These are phyloP conservation scores for Acanthopleura granulata DNA, from an alignment of 2,888 invertebrate genomes.

Conservation along the genomic window DNA sequence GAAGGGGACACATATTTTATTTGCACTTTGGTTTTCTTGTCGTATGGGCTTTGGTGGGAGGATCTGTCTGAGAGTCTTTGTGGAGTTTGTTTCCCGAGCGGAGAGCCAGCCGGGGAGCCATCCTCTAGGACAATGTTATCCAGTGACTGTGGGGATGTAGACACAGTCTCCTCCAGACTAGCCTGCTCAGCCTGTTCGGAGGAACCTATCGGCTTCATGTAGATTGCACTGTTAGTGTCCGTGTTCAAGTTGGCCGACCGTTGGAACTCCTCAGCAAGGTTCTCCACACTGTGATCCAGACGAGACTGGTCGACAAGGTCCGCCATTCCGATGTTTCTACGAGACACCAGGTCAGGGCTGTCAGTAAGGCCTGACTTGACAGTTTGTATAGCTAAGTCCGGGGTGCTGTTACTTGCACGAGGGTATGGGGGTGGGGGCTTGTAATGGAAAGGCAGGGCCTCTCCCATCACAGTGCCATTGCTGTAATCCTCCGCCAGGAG, in stretches of 20 bases:
- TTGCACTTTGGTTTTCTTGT: constrained; percentile 49
- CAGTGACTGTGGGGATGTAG: not conserved
- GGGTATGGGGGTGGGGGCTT: constrained; percentile 88
- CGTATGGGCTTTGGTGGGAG: constrained; percentile 40
- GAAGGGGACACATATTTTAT: constrained; percentile 56
- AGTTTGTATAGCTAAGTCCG: constrained; percentile 78
- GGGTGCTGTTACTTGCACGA: constrained; percentile 81
- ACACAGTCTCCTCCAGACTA: not conserved
- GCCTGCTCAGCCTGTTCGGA: constrained; percentile 50
- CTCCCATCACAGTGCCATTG: constrained; percentile 63
- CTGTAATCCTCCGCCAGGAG: constrained; percentile 50
- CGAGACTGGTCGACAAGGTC: constrained; percentile 43
- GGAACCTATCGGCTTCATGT: constrained; percentile 36
- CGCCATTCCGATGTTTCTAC: constrained; percentile 72
- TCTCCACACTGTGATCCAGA: constrained; percentile 50
- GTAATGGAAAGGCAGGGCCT: constrained; percentile 77
- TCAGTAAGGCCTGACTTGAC: constrained; percentile 39
- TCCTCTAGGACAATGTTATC: constrained; percentile 48
- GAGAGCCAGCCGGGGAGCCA: not conserved
- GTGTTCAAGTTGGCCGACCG: constrained; percentile 24
- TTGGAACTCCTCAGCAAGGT: constrained; percentile 42
- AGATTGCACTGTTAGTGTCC: not conserved
- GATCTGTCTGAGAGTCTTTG: constrained; percentile 27
- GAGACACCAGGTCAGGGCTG: constrained; percentile 74
- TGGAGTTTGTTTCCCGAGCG: not conserved